These are phyloP conservation scores for Rhinogobius similis DNA, from an alignment of 2,113 vertebrate genomes.

Conservation along the genomic window DNA sequence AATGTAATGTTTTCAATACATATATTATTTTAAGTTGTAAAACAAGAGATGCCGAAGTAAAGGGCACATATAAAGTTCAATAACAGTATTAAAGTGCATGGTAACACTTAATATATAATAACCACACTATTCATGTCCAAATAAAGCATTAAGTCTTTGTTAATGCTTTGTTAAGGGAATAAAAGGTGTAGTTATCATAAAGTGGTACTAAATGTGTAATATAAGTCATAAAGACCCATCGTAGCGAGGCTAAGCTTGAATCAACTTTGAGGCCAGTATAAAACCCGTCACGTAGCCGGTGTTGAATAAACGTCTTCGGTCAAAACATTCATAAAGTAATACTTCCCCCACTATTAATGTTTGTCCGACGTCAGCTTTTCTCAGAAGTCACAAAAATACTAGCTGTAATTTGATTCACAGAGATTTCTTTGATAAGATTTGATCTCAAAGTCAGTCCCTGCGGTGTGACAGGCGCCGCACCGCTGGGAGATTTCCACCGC, in stretches of 20 bases:
- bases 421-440: slow-evolving; percentile 43
- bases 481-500: slow-evolving; percentile 8
- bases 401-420: slow-evolving; percentile 27
- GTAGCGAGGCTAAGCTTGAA: neutral
- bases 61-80: no score
- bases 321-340: neutral
- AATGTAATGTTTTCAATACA: no score
- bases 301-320: no score
- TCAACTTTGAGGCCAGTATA: neutral
- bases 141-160: no score
- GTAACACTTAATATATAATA: no score
- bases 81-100: no score
- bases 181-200: no score
- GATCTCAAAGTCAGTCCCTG: neutral
- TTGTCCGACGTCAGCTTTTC: slow-evolving; percentile 21
- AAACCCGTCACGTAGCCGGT: neutral
- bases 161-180: no score
- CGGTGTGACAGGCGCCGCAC: neutral
- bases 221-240: no score
- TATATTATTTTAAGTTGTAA: no score
- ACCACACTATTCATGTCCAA: no score
- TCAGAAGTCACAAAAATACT: slow-evolving; percentile 11
- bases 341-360: neutral
- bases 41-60: neutral
- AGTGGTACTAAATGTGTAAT: no score